Evolutionary conservation across 2,113 vertebrate species (phyloP).

Genomic region (Leptodactylus fuscus): DNA sequence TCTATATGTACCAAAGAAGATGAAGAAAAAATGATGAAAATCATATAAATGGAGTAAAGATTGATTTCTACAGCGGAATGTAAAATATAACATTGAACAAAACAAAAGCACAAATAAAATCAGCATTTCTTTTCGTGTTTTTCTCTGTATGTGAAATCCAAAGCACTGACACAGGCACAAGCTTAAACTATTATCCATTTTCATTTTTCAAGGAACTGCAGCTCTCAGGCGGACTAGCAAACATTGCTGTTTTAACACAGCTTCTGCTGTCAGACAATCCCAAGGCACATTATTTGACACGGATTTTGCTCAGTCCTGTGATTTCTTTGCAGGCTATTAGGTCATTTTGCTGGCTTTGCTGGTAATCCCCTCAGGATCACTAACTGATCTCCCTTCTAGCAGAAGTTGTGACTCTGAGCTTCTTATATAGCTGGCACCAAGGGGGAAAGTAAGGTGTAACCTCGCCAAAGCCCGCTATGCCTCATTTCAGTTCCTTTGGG

Average conservation of each 20-base stretch:
- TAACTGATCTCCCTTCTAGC: conserved; percentile 31
- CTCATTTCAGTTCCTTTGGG: conserved; percentile 23
- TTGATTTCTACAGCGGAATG: too few relatives aligned
- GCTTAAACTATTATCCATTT: neutral
- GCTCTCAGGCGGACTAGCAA: neutral
- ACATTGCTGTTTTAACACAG: conserved; percentile 22
- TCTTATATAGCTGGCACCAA: conserved; percentile 13
- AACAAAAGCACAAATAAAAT: too few relatives aligned
- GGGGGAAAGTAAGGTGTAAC: conserved; percentile 9
- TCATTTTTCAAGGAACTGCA: neutral
- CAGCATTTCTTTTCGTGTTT: too few relatives aligned
- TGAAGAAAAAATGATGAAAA: too few relatives aligned
- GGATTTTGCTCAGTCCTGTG: conserved; percentile 34
- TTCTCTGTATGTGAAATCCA: too few relatives aligned
- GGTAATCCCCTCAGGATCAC: conserved; percentile 47
- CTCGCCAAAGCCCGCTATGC: neutral
- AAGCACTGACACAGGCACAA: neutral
- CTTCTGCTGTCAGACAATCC: conserved; percentile 47
- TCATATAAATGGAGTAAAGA: too few relatives aligned
- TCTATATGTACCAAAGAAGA: too few relatives aligned
- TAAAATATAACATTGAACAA: too few relatives aligned
- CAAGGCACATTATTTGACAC: conserved; percentile 35
- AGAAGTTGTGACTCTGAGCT: conserved; percentile 35
- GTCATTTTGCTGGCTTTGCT: conserved; percentile 48
- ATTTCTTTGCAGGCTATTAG: conserved; percentile 36